phyloP scores from a whole-genome alignment of 2,113 vertebrate species.

The Aix galericulata region DNA sequence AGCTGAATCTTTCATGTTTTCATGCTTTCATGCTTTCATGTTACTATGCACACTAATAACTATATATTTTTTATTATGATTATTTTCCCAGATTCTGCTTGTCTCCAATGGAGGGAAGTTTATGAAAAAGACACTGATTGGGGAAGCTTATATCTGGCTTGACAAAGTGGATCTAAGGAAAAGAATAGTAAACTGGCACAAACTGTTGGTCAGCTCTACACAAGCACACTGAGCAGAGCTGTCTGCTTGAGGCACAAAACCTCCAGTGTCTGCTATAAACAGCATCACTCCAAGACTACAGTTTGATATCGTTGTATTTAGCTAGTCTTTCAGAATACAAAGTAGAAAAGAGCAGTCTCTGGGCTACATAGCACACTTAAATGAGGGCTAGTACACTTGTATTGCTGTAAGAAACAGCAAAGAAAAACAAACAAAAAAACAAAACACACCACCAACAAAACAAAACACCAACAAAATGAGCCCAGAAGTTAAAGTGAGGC shows the following conservation, averaged over 20 bases:
- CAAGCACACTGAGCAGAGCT: conserved; percentile 82
- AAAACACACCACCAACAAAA: background rate
- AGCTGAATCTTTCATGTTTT: background rate
- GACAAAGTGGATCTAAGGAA: conserved; percentile 99
- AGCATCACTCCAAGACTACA: conserved; percentile 39
- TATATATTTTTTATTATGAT: background rate
- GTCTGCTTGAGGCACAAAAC: conserved; percentile 57
- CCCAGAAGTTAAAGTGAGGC: conserved; percentile 34
- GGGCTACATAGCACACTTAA: conserved; percentile 45
- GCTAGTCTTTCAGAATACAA: conserved; percentile 66
- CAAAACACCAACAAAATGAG: background rate
- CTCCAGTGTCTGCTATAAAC: conserved; percentile 59
- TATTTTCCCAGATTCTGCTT: conserved; percentile 87
- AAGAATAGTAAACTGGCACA: conserved; percentile 98
- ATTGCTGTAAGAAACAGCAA: conserved; percentile 58
- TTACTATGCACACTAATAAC: background rate
- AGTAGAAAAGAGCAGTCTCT: conserved; percentile 44
- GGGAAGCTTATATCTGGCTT: conserved; percentile 98
- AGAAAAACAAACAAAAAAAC: background rate
- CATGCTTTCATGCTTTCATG: no score
- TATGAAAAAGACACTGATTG: conserved; percentile 98
- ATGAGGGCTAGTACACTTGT: conserved; percentile 61
- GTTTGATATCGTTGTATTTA: conserved; percentile 68
- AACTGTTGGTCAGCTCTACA: conserved; percentile 91
- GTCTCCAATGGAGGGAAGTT: conserved; percentile 99